These are phyloP conservation scores for Urosaurus nigricauda DNA, from an alignment of 2,797 vertebrate species.

Conservation along the genomic window DNA sequence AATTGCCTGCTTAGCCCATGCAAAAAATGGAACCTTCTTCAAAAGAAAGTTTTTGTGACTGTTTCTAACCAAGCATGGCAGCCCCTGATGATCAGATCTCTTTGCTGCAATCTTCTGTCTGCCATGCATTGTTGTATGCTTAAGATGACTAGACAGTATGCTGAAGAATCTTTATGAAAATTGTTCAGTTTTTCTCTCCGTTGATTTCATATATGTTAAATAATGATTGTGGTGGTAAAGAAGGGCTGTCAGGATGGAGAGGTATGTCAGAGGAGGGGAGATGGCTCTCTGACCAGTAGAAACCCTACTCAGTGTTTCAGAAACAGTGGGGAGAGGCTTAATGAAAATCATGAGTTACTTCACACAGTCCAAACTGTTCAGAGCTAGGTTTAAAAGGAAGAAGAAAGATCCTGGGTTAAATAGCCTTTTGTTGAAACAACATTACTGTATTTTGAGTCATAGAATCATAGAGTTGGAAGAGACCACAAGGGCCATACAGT, in stretches of 20 bases:
- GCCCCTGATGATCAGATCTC: background rate
- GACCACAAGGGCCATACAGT: too few relatives aligned
- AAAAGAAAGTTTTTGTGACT: conserved; percentile 1
- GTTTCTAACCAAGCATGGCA: background rate
- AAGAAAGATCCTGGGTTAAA: background rate
- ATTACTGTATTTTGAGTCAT: background rate
- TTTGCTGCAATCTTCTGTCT: background rate
- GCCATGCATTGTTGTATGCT: background rate
- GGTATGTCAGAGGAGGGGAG: background rate
- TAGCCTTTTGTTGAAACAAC: background rate
- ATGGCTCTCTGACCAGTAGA: background rate
- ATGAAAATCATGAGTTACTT: background rate
- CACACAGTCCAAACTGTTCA: background rate
- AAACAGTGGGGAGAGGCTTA: background rate
- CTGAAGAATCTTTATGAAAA: background rate
- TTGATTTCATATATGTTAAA: background rate
- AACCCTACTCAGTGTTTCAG: background rate
- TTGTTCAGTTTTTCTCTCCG: background rate
- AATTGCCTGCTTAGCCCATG: background rate
- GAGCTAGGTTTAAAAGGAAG: background rate
- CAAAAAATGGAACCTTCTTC: background rate
- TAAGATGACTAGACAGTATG: background rate
- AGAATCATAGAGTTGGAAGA: too few relatives aligned
- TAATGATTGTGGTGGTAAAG: background rate
- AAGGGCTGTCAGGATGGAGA: too few relatives aligned